Base-by-base conservation (phyloP, 1,140 invertebrate species). In the Scaptomyza pallida region DNA sequence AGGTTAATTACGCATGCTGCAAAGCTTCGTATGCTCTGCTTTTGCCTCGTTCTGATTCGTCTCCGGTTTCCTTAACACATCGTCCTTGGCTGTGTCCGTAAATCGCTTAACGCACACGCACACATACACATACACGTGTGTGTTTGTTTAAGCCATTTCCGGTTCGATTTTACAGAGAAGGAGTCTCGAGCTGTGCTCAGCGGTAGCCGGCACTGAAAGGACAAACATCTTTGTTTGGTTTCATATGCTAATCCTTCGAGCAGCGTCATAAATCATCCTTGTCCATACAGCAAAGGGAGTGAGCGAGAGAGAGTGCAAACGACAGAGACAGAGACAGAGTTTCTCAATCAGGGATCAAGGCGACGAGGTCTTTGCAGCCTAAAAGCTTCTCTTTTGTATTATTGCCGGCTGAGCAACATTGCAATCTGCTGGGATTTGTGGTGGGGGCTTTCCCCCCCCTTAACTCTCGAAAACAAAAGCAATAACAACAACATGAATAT, bases 1-100 rank as follows among this genome's bases (percentile, higher is more conserved):
- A 88, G 82, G 82, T 88, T 88, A 88, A 88, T 88, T 88, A 88
- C 78, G 82, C 82, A 88, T 78, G 80, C 78, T 88, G 82, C 82
- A 81, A 21, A 37, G 77, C 70, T 82, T 9, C 57, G 63, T 60
- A 61, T 40, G 43, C 35, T 44, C 6, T 23, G 5, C 16, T 15
- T 47, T 67, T 23, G 30, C 5, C 55, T 50, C 10, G 16, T 4
- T 23, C 21, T 16, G n/a, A 8, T 13, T 10, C 47, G 26, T 26
- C 44, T 55, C 37, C 26, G 21, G 30, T 54, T 54, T 40, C 40
- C 60, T 50, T 26, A 64, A 23, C 16, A 55, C 26, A 45, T 35
- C 51, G 65, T 71, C 67, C 71, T 61, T 57, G 48, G 47, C 45
- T 16, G 44, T 26, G 41, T 51, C 26, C 71, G 55, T 60, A 69